Conservation (phyloP, 1,140 invertebrate genomes). For the Nebria ingens region DNA sequence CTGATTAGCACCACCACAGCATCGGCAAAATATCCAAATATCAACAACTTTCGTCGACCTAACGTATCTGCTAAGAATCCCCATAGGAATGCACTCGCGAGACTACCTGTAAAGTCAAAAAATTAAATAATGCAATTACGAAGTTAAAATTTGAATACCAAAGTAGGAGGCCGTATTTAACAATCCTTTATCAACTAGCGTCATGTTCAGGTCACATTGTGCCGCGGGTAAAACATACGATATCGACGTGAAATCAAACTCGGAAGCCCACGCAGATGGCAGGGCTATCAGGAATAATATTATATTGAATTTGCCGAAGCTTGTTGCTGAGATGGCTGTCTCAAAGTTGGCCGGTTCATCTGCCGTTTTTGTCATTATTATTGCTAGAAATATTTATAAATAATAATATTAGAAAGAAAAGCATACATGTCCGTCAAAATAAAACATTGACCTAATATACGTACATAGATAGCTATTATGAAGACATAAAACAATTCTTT, state of each 20-base stretch:
- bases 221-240: constrained; percentile 54
- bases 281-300: constrained; percentile 45
- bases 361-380: not conserved
- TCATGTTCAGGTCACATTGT: constrained; percentile 51
- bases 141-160: constrained; percentile 36
- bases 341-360: constrained; percentile 37
- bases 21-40: constrained; percentile 59
- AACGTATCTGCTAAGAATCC: constrained; percentile 68
- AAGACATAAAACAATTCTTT: too few species aligned
- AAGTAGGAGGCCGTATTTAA: constrained; percentile 51
- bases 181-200: constrained; percentile 49
- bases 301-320: constrained; percentile 49
- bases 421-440: too few species aligned
- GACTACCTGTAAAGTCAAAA: constrained; percentile 52
- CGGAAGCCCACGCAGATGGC: constrained; percentile 47
- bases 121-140: not conserved
- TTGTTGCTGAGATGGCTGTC: constrained; percentile 30
- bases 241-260: constrained; percentile 50
- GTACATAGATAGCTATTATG: too few species aligned
- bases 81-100: constrained; percentile 69
- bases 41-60: constrained; percentile 57
- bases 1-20: constrained; percentile 54
- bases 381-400: not conserved
- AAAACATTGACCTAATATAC: too few species aligned
- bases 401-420: too few species aligned